These are phyloP conservation scores for Drosophila saltans DNA, from an alignment of 1,140 invertebrate species.

Conservation along the genomic window DNA sequence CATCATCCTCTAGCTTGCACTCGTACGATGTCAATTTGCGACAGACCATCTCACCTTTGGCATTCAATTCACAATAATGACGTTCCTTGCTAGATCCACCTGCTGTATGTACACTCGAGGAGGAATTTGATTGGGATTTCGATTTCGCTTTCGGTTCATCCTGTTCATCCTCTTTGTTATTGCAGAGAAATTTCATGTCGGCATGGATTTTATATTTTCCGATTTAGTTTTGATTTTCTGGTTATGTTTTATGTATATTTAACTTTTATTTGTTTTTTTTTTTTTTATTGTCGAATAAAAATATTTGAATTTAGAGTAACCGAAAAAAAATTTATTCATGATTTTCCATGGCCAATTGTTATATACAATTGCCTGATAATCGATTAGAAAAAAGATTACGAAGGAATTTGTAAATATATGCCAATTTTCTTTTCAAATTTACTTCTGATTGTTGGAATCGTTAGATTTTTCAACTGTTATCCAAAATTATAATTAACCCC, in stretches of 20 bases:
- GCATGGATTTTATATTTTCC: not conserved
- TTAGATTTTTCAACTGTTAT: no score
- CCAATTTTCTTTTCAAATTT: no score
- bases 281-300: not conserved
- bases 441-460: no score
- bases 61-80: conserved; percentile 41
- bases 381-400: no score
- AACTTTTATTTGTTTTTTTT: not conserved
- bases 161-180: not conserved
- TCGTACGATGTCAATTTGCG: conserved; percentile 55
- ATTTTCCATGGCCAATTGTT: not conserved
- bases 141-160: not conserved
- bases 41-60: conserved; percentile 29
- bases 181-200: not conserved
- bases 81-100: conserved; percentile 1
- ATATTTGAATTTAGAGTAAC: not conserved
- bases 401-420: no score
- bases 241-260: no score
- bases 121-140: not conserved
- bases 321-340: not conserved
- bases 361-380: no score
- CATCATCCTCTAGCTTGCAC: conserved; percentile 57
- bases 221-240: not conserved
- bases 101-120: not conserved
- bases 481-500: no score